These are phyloP conservation scores for Eupristina koningsbergeri DNA, from an alignment of 1,140 invertebrate genomes.

Conservation along the genomic window DNA sequence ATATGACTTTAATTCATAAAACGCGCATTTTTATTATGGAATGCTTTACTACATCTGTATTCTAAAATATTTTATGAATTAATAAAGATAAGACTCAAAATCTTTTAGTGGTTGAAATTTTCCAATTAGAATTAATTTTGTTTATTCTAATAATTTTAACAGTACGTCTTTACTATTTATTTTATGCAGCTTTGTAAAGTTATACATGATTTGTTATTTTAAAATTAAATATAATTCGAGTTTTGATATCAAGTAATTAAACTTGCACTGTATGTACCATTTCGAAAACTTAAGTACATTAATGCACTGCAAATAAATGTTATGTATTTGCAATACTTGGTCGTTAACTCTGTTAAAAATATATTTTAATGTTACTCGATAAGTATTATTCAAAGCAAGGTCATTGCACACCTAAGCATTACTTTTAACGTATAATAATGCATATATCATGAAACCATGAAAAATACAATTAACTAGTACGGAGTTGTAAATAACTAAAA, in stretches of 20 bases:
- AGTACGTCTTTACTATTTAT: neutral
- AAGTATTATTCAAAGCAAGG: neutral
- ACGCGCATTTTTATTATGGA: neutral
- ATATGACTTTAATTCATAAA: neutral
- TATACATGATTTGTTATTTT: neutral
- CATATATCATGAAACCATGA: neutral
- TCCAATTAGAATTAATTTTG: neutral
- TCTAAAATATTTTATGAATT: neutral
- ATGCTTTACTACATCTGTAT: neutral
- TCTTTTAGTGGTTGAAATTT: neutral
- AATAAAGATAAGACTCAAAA: neutral
- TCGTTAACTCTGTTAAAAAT: neutral
- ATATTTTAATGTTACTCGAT: neutral
- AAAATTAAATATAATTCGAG: neutral
- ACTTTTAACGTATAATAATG: neutral
- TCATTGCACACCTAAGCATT: neutral
- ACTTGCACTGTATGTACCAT: neutral
- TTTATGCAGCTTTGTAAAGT: neutral
- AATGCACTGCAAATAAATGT: neutral
- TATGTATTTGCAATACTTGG: neutral
- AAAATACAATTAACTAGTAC: neutral
- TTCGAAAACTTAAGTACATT: neutral
- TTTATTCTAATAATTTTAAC: neutral
- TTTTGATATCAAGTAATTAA: neutral
- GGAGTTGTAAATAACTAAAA: neutral